phyloP scores from a whole-genome alignment of 2,113 vertebrate species.

The Amphilophus citrinellus region DNA sequence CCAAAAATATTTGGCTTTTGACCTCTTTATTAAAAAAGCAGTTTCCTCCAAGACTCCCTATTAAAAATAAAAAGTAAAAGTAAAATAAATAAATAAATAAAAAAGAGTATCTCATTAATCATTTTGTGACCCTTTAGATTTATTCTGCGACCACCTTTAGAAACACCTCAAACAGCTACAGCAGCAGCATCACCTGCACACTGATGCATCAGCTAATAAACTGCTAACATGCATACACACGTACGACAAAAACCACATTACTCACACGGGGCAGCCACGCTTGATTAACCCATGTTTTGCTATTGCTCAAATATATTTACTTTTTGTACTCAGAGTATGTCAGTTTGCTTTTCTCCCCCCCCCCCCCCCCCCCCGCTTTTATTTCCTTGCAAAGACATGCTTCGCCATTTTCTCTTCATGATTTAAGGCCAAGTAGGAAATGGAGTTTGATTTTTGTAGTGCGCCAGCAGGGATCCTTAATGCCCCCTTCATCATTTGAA shows the following conservation, averaged over 20 bases:
- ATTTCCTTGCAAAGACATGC: neutral
- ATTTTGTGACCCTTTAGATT: neutral
- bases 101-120: neutral
- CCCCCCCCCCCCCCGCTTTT: neutral
- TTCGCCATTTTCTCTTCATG: slow-evolving; percentile 19
- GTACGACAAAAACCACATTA: neutral
- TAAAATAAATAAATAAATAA: too few species aligned
- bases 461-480: slow-evolving; percentile 32
- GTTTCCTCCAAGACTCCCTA: neutral
- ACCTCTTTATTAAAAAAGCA: neutral
- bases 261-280: neutral
- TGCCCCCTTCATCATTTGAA: slow-evolving; percentile 42
- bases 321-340: neutral
- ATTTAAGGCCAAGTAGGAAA: slow-evolving; percentile 40
- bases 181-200: neutral
- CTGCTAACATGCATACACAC: neutral
- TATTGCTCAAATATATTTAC: neutral
- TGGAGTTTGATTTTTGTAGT: slow-evolving; percentile 29
- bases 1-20: neutral
- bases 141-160: neutral
- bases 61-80: neutral
- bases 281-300: neutral
- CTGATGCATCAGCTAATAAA: neutral
- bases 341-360: neutral
- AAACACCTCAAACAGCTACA: neutral